These are phyloP conservation scores for Coryphaenoides rupestris DNA, from an alignment of 2,113 vertebrate genomes.

Conservation along the genomic window DNA sequence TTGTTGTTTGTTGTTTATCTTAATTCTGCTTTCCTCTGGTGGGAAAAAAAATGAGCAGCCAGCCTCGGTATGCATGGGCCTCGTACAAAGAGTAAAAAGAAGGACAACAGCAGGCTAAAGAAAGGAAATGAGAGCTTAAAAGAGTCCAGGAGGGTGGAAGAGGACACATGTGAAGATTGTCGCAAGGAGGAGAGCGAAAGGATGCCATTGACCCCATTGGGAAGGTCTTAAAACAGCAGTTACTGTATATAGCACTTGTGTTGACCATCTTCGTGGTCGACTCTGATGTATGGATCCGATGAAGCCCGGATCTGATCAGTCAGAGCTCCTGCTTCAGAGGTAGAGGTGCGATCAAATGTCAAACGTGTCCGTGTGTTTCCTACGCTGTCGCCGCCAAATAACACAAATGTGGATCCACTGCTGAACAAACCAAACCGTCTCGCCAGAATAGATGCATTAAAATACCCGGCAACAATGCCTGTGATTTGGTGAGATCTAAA, in stretches of 20 bases:
- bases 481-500: constrained; percentile 62
- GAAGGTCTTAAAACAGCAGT: constrained; percentile 13
- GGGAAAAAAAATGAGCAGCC: constrained; percentile 48
- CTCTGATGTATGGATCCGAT: no score
- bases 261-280: no score
- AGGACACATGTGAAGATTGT: no score
- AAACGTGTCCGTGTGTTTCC: background rate
- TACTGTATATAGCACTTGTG: no score
- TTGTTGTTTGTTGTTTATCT: constrained; percentile 36
- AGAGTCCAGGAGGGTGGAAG: no score
- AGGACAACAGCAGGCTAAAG: no score
- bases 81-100: constrained; percentile 3
- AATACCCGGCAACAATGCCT: constrained; percentile 38
- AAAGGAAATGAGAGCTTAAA: no score
- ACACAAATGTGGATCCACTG: no score
- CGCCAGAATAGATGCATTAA: no score
- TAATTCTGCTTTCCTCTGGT: constrained; percentile 39
- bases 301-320: no score
- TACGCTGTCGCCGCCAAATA: no score
- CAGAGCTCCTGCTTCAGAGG: background rate
- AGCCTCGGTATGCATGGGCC: constrained; percentile 39
- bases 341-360: background rate
- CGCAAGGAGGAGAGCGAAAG: background rate
- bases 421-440: no score
- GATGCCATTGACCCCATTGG: constrained; percentile 1